Evolutionary conservation across 2,113 vertebrate species (phyloP).

Genomic region (Pachycephala philippinensis): DNA sequence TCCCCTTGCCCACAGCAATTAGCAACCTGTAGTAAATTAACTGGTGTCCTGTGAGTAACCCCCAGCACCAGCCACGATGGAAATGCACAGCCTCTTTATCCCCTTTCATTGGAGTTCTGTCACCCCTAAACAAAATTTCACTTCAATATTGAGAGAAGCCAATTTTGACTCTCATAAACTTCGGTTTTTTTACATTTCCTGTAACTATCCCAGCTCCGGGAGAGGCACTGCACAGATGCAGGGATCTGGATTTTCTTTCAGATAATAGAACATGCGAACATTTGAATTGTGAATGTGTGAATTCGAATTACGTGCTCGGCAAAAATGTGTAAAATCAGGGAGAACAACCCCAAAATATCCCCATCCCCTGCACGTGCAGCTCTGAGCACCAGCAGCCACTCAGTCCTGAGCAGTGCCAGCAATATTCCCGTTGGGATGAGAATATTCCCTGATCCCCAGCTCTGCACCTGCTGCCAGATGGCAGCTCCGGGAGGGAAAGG

Average conservation of each 20-base stretch:
- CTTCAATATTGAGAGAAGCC: neutral
- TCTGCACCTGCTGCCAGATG: slow-evolving; percentile 9
- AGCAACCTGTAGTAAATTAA: neutral
- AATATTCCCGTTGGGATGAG: neutral
- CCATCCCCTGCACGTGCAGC: neutral
- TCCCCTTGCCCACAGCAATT: neutral
- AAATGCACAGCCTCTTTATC: neutral
- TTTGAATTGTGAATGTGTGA: neutral
- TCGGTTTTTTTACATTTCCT: neutral
- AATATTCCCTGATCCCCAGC: neutral
- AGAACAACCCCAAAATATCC: neutral
- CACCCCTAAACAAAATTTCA: neutral
- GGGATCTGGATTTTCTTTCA: neutral
- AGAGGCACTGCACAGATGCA: neutral
- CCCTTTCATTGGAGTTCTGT: neutral
- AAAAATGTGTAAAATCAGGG: neutral
- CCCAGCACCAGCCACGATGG: fast-evolving
- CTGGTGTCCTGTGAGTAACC: neutral
- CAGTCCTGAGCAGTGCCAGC: neutral
- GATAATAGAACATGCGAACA: neutral
- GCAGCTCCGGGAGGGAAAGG: neutral
- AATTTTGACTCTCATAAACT: neutral
- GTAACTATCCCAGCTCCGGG: neutral
- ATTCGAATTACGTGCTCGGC: neutral
- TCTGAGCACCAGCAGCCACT: neutral